phyloP scores from a whole-genome alignment of 2,797 vertebrate genomes.

The Sebastiscus tertius region DNA sequence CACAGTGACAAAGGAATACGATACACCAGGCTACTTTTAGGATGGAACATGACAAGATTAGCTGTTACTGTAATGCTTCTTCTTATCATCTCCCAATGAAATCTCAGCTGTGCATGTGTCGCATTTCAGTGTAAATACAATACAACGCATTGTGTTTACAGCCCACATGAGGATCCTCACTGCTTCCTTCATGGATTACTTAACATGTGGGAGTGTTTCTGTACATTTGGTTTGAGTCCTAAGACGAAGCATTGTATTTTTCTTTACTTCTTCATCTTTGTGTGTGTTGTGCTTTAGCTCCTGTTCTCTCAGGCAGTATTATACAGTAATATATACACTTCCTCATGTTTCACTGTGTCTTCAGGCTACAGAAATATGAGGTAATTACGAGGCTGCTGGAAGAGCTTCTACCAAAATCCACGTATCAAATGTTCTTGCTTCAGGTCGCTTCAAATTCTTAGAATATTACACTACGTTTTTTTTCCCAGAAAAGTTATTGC shows the following conservation, averaged over 20 bases:
- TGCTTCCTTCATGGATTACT: background rate
- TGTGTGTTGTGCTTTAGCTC: conserved; percentile 13
- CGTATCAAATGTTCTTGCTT: conserved; percentile 46
- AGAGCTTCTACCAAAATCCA: conserved; percentile 39
- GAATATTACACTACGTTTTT: conserved; percentile 34
- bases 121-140: background rate
- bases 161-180: background rate
- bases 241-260: background rate
- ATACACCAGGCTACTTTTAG: background rate
- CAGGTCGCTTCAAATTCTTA: conserved; percentile 25
- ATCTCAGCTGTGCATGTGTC: background rate
- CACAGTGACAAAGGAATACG: background rate
- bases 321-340: conserved; percentile 31
- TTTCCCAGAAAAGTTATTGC: conserved; percentile 39
- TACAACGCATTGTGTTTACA: background rate
- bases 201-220: conserved; percentile 32
- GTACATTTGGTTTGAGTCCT: conserved; percentile 16
- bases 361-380: conserved; percentile 64
- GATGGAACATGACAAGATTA: background rate
- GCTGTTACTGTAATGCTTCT: background rate
- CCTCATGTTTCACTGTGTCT: conserved; percentile 42
- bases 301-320: conserved; percentile 5
- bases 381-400: conserved; percentile 35
- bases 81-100: background rate
- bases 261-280: background rate